Percentiles rank a stretch among this genome's conserved stretches.
These are phyloP conservation scores for Myiotriccus ornatus DNA, from an alignment of 2,797 vertebrate genomes.

Conservation along the genomic window DNA sequence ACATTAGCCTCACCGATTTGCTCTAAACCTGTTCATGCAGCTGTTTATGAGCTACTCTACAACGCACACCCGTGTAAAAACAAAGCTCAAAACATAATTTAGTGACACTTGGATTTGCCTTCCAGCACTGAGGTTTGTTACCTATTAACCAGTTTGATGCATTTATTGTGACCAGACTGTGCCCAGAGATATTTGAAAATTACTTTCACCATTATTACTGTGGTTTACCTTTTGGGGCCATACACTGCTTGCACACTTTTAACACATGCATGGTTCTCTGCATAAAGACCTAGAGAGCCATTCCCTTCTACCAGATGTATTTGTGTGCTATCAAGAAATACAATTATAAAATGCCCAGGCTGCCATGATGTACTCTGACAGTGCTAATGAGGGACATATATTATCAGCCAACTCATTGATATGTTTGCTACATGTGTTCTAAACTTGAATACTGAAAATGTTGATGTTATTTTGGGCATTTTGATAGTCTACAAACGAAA, in stretches of 20 bases:
- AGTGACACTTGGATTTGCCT: background rate
- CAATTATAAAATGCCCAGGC: background rate
- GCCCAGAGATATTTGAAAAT: background rate
- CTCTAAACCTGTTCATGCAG: background rate
- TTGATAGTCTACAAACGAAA: background rate
- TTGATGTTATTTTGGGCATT: background rate
- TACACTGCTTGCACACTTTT: background rate
- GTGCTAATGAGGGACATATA: background rate
- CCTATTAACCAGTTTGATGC: background rate
- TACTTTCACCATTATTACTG: background rate
- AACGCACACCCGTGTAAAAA: accelerated
- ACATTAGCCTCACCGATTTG: background rate
- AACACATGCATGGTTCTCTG: background rate
- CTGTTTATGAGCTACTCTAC: background rate
- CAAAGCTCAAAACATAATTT: background rate
- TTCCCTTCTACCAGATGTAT: background rate
- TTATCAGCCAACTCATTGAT: background rate
- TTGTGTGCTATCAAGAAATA: background rate
- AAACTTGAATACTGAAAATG: background rate
- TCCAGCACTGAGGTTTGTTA: background rate
- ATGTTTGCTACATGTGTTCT: background rate
- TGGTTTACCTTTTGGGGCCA: background rate
- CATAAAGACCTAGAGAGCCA: background rate
- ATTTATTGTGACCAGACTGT: background rate
- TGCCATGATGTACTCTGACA: accelerated